Base-by-base conservation (phyloP, 2,797 vertebrate species). In the Lates japonicus region DNA sequence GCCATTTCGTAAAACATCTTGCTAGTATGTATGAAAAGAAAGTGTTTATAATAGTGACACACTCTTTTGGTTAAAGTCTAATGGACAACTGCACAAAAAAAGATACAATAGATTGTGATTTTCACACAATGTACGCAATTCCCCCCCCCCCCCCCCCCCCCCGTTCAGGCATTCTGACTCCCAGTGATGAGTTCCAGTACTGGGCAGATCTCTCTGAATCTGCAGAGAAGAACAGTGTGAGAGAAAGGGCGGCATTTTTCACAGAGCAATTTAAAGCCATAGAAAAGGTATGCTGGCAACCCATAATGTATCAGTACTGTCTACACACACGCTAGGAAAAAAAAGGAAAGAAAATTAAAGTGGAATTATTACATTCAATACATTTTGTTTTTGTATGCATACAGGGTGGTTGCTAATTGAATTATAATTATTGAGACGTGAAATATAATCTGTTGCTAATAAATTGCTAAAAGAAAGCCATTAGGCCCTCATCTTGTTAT, bases 101-200 rank as follows among this genome's bases (percentile, higher is more conserved):
- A 31, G 17, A 44, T 49, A 11, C 12, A n/a, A 16, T 54, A 4
- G 1, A 9, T 64, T 31, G 13, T 16, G 4, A 33, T 59, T 76
- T 61, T 20, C 0, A 61, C 14, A 72, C 6, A 1, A 14, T 44
- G 10, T 33, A 22, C 39, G 54, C 2, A 42, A 41, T 46, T 62
- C 49, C 12, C 8, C 29, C 37, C 48, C 82, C 90, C 49, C 12
- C 8, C 29, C 37, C 48, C 49, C 12, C 8, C 29, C 37, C 48
- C 82, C 90, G 7, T 82, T 17, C 84, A 99, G 98, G 97, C 85
- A 97, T 99, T 88, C 92, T 98, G 82, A 96, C 95, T 58, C 98
- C 97, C 48, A 92, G 51, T 91, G 98, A 99, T 96, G 98, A 99
- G 87, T 98, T 99, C 92, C 96, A 97, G 88, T 99, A 97, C 93